phyloP scores from a whole-genome alignment of 1,140 invertebrate genomes.

The Paraescarpia echinospica region DNA sequence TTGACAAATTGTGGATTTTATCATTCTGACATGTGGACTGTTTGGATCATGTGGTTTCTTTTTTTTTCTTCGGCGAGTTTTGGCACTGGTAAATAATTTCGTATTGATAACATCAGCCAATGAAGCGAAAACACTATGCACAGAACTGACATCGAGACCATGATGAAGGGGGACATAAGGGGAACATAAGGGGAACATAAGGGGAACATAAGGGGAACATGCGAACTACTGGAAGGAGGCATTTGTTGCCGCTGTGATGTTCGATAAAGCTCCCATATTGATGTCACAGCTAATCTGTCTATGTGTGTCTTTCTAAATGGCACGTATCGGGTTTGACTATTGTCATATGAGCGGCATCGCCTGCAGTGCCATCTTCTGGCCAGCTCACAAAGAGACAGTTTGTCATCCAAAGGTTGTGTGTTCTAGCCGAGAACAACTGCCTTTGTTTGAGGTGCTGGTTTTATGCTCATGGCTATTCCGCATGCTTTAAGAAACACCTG shows the following conservation, averaged over 20 bases:
- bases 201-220: no score
- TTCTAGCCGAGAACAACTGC: neutral
- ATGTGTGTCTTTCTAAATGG: neutral
- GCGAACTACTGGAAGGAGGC: neutral
- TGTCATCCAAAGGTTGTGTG: neutral
- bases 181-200: no score
- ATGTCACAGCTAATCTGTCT: neutral
- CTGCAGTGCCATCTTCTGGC: neutral
- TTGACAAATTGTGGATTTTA: no score
- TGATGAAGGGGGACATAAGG: neutral
- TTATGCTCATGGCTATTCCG: neutral
- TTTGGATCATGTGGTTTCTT: no score
- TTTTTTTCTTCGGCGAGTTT: neutral
- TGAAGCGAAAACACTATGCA: neutral
- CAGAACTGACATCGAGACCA: neutral
- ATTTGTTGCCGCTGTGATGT: neutral
- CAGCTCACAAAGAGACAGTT: neutral
- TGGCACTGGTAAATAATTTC: neutral
- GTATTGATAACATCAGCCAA: neutral
- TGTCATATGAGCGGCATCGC: neutral
- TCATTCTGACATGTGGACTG: no score
- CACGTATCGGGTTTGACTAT: neutral
- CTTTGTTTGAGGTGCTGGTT: neutral
- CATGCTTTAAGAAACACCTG: neutral
- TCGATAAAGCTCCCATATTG: neutral